Percentiles rank a stretch among this genome's conserved stretches.
Conservation (phyloP, 1,140 invertebrate genomes). For the Aradophagus sp. region DNA sequence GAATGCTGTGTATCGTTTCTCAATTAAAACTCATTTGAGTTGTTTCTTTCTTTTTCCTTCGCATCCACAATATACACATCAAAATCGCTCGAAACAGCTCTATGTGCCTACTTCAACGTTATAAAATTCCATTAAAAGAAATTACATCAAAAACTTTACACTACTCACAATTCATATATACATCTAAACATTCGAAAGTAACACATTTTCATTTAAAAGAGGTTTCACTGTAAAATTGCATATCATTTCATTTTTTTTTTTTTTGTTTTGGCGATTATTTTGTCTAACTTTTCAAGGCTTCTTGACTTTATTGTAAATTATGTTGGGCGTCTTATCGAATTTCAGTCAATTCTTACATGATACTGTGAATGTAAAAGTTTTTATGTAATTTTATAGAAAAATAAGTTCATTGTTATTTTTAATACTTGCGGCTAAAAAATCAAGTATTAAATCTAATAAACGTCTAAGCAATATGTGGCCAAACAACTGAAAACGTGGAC, state of each 20-base stretch:
- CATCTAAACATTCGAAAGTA: constrained; percentile 12
- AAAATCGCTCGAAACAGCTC: constrained; percentile 3
- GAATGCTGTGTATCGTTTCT: too few relatives aligned
- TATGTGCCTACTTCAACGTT: background rate
- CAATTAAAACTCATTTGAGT: too few relatives aligned
- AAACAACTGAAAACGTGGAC: too few relatives aligned
- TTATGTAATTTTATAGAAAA: constrained; percentile 43
- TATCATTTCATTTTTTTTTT: too few relatives aligned
- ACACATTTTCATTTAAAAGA: constrained; percentile 21
- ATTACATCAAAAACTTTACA: constrained; percentile 46
- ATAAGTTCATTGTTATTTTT: too few relatives aligned
- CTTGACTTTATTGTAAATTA: constrained; percentile 42
- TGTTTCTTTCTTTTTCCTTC: constrained; percentile 5
- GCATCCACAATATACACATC: constrained; percentile 9
- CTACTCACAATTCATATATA: constrained; percentile 8
- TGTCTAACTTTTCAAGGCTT: constrained; percentile 33
- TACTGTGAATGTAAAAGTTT: constrained; percentile 28
- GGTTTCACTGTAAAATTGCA: constrained; percentile 50
- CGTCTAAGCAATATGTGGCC: too few relatives aligned
- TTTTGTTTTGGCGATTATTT: constrained; percentile 48
- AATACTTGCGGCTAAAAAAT: too few relatives aligned
- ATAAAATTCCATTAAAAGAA: constrained; percentile 40
- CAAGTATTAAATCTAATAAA: too few relatives aligned
- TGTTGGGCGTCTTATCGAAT: constrained; percentile 36
- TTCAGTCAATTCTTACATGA: constrained; percentile 47